Conservation (phyloP, 2,797 vertebrate species). For the Siniperca undulata region DNA sequence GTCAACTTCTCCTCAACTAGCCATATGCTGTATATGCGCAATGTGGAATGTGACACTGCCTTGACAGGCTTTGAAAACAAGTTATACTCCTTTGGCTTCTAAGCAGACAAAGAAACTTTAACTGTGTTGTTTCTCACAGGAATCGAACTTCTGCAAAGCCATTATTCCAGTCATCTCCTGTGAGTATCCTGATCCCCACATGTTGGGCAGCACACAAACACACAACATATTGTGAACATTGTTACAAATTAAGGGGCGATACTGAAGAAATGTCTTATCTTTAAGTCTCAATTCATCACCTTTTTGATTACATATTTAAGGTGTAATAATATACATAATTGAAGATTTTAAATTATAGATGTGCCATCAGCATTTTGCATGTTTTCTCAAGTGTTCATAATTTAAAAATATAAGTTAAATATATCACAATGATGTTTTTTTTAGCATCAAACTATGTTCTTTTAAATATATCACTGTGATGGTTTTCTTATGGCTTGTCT, state of each 20-base stretch:
- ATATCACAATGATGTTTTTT: background rate
- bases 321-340: background rate
- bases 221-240: background rate
- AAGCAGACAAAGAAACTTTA: constrained; percentile 8
- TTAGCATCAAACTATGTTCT: background rate
- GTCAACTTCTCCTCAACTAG: background rate
- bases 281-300: background rate
- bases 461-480: background rate
- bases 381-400: background rate
- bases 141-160: constrained; percentile 81
- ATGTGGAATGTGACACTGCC: constrained; percentile 21
- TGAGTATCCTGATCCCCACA: constrained; percentile 68
- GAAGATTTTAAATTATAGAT: background rate
- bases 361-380: background rate
- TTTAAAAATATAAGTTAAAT: background rate
- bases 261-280: background rate
- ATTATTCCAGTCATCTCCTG: constrained; percentile 82
- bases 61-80: constrained; percentile 42
- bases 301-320: background rate
- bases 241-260: background rate
- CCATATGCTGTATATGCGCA: background rate
- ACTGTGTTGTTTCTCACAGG: constrained; percentile 59
- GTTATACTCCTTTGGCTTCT: constrained; percentile 19
- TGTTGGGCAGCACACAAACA: background rate
- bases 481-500: background rate